These are phyloP conservation scores for Dastarcus helophoroides DNA, from an alignment of 2,888 invertebrate genomes.

Conservation along the genomic window DNA sequence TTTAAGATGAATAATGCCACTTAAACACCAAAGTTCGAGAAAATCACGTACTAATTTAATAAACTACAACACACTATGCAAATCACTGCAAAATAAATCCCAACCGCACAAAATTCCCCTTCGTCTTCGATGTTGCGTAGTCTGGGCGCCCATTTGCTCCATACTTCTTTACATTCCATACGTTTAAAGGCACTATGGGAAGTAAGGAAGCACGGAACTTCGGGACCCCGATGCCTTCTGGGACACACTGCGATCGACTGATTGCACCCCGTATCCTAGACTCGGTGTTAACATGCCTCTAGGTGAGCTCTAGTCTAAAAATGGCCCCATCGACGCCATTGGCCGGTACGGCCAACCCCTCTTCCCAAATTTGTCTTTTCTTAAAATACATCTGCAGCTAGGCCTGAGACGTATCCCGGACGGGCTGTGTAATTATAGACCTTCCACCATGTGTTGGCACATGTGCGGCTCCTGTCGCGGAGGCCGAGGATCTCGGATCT, in stretches of 20 bases:
- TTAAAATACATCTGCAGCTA: conserved; percentile 55
- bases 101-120: neutral
- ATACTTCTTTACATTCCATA: conserved; percentile 99
- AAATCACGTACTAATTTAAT: no score
- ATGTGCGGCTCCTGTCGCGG: conserved; percentile 20
- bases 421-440: conserved; percentile 26
- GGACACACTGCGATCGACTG: conserved; percentile 14
- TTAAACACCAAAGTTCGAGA: no score
- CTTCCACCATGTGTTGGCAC: conserved; percentile 25
- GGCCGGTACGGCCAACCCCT: conserved; percentile 34
- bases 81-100: neutral
- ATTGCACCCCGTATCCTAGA: conserved; percentile 27
- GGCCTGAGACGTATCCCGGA: conserved; percentile 21
- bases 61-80: neutral
- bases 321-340: conserved; percentile 37
- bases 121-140: neutral
- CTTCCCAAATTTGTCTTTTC: conserved; percentile 75
- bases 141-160: conserved; percentile 54
- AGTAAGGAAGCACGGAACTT: conserved; percentile 93
- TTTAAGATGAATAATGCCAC: no score
- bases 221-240: conserved; percentile 23
- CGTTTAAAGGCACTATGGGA: conserved; percentile 74
- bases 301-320: conserved; percentile 36
- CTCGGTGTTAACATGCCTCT: conserved; percentile 27
- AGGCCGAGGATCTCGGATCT: no score